Percentiles rank a stretch among this genome's conserved stretches.
Conservation (phyloP, 2,888 invertebrate genomes). For the Andrena fulva region DNA sequence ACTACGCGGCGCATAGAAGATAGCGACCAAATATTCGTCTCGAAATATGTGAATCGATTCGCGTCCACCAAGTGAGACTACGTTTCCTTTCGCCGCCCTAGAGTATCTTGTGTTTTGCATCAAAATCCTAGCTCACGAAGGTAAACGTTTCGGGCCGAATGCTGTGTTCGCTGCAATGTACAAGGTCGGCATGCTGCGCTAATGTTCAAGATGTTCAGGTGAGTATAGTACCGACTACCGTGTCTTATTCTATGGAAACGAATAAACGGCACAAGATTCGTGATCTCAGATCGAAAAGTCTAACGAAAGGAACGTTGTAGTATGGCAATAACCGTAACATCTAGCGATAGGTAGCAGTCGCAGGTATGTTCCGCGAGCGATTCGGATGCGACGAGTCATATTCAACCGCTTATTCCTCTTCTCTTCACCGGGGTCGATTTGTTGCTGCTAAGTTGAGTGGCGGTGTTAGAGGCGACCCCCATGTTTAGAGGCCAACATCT, state of each 20-base stretch:
- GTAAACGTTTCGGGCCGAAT: constrained; percentile 65
- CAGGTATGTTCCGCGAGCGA: background rate
- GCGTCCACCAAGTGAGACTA: background rate
- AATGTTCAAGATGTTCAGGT: background rate
- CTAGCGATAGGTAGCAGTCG: background rate
- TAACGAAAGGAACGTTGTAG: background rate
- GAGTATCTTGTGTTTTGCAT: background rate
- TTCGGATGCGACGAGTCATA: constrained; percentile 9
- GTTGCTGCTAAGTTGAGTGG: constrained; percentile 41
- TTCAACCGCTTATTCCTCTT: background rate
- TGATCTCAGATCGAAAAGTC: background rate
- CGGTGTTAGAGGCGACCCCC: constrained; percentile 67
- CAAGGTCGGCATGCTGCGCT: constrained; percentile 31
- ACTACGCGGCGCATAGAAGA: background rate
- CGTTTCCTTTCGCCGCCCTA: background rate
- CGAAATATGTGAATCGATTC: background rate
- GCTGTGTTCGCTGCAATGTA: constrained; percentile 68
- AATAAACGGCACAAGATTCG: background rate
- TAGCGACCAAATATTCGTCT: background rate
- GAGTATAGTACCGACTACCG: background rate
- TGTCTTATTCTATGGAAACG: background rate
- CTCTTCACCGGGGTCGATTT: background rate
- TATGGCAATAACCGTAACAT: background rate
- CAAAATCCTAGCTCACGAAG: background rate
- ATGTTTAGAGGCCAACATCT: constrained; percentile 77